phyloP scores from a whole-genome alignment of 2,113 vertebrate genomes.

The Nannobrachium achirus region DNA sequence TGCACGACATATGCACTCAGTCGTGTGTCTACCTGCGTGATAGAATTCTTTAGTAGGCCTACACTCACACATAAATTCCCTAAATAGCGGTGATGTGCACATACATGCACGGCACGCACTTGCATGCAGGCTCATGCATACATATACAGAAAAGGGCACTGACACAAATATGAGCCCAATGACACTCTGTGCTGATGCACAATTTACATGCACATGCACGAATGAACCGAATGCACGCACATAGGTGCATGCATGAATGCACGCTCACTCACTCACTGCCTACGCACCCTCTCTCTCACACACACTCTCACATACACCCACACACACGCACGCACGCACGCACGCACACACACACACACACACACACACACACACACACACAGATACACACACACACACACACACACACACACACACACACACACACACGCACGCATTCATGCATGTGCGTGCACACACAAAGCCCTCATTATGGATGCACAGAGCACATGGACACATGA shows the following conservation, averaged over 20 bases:
- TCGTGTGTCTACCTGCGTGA: slow-evolving; percentile 36
- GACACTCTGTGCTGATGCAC: slow-evolving; percentile 26
- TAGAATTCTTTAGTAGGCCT: slow-evolving; percentile 23
- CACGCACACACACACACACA: slow-evolving; percentile 4
- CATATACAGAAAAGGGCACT: slow-evolving; percentile 40
- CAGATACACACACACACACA: slow-evolving; percentile 23
- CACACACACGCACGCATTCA: slow-evolving; percentile 23
- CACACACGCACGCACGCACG: slow-evolving; percentile 27
- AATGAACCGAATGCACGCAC: slow-evolving; percentile 36
- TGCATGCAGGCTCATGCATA: slow-evolving; percentile 56
- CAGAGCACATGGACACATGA: slow-evolving; percentile 5
- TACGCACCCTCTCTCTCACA: slow-evolving; percentile 43
- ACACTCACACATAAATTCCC: slow-evolving; percentile 43
- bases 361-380: slow-evolving; percentile 25
- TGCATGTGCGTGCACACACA: slow-evolving; percentile 26
- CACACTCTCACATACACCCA: neutral
- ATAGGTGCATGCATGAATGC: slow-evolving; percentile 31
- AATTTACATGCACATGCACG: slow-evolving; percentile 44
- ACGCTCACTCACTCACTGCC: slow-evolving; percentile 32
- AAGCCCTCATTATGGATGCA: slow-evolving; percentile 54
- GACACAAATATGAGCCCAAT: slow-evolving; percentile 2
- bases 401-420: slow-evolving; percentile 10
- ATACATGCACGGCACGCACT: slow-evolving; percentile 46
- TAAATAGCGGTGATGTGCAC: slow-evolving; percentile 47
- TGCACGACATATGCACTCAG: slow-evolving; percentile 14